Base-by-base conservation (phyloP, 1,140 invertebrate genomes). In the Cydia pomonella region DNA sequence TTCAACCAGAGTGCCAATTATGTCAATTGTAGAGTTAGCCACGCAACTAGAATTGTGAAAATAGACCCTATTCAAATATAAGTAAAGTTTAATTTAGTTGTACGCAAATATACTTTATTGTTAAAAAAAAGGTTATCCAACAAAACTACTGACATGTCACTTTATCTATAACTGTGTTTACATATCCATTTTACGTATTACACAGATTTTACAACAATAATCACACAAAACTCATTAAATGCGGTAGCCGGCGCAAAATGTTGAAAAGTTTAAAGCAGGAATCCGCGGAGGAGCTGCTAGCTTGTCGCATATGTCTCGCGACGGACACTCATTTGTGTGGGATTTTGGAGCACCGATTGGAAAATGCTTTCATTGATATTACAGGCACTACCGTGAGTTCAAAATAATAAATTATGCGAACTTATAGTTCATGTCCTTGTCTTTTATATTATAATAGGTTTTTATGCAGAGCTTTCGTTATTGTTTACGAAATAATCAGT, bases 301-400 rank as follows among this genome's bases (percentile, higher is more conserved):
- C 63, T 33, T 66, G 63, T 12, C 63, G 63, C 10, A 66, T 66
- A n/a, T 66, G 63, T 16, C 63, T 66, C 3, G 63, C 27, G 29
- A 66, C 63, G 3, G 27, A 66, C 27, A 66, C 63, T 10, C 29
- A 33, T 29, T 29, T 66, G 25, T 66, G n/a, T 66, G 63, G 63
- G 6, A 66, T 66, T 29, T 16, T 66, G 27, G 63, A 66, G 29
- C 25, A 66, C 21, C 27, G 27, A 3, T 21, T 66, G 6, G 63
- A 66, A 7, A 66, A 66, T 66, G 63, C 63, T 29, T 66, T 33
- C 21, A 29, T 66, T 27, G 63, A 66, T 29, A 66, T 66, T 66
- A 66, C 27, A n/a, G 63, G 63, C 13, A 66, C 63, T 18, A 33
- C 27, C 5, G 63, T 66, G 16, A 66, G 63, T 66, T 13, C 13